A percentile compares a stretch with the other conserved stretches of the same genome.
These are phyloP conservation scores for Parus major DNA, from an alignment of 2,113 vertebrate genomes.

Conservation along the genomic window DNA sequence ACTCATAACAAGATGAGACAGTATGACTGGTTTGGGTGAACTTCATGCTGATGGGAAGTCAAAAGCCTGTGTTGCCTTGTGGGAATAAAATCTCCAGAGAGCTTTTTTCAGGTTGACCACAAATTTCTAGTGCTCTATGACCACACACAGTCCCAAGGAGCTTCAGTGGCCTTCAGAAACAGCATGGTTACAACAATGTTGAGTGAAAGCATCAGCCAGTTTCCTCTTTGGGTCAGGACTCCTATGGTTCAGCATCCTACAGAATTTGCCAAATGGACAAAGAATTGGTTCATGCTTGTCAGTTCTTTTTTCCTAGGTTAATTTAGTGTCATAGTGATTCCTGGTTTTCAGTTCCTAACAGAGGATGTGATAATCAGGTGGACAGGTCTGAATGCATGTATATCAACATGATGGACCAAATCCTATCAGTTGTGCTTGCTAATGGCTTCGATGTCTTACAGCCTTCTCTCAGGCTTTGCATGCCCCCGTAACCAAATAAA, in stretches of 20 bases:
- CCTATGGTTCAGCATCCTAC: neutral
- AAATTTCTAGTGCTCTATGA: neutral
- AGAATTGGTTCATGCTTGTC: neutral
- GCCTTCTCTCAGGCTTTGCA: neutral
- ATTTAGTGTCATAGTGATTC: neutral
- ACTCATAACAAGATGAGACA: neutral
- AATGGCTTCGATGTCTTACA: neutral
- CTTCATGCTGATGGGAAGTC: neutral
- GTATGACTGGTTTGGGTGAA: neutral
- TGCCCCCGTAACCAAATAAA: neutral
- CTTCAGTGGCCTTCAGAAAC: neutral
- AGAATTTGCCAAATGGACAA: neutral
- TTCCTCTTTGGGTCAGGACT: neutral
- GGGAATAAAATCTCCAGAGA: neutral
- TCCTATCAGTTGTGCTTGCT: neutral
- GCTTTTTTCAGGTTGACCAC: neutral
- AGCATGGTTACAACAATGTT: neutral
- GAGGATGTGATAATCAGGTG: neutral
- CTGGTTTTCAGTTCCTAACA: neutral
- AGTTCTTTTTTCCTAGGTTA: neutral
- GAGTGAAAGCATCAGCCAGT: neutral
- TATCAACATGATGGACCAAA: neutral
- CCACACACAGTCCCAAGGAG: neutral
- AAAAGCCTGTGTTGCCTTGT: neutral
- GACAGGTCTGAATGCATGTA: neutral